Base-by-base conservation (phyloP, 2,797 vertebrate genomes). In the Oreonectes daqikongensis region DNA sequence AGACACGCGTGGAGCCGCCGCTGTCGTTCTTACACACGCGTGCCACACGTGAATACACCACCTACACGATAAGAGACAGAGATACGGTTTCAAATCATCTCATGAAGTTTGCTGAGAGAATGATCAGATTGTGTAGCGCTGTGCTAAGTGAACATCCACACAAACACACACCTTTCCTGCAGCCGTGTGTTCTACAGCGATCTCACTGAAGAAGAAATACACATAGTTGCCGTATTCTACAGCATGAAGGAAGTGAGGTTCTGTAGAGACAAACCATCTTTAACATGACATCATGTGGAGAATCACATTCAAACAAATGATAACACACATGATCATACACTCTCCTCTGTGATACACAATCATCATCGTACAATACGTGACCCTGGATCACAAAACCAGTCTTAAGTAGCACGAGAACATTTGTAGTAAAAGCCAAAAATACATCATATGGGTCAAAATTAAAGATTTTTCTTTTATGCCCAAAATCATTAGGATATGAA, bases 131-230 rank as follows among this genome's bases (percentile, higher is more conserved):
- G n/a, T n/a, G n/a, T n/a, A n/a, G n/a, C n/a, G n/a, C n/a, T n/a
- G n/a, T n/a, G n/a, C n/a, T n/a, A n/a, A n/a, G n/a, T n/a, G 35
- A 35, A 35, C 8, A 10, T 1, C 1, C 35, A 35, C 32, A 35
- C 32, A 35, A 4, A 35, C 32, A 35, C 32, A 35, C 73, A 95
- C 97, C 96, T 98, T 99, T 87, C 97, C 97, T 80, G 97, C 89
- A 26, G 94, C 91, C 12, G 95, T 97, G 88, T 97, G 95, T 82
- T 99, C 97, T 53, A 97, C 95, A 0, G 96, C 94, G 24, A 98
- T 97, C 90, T 99, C 97, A 83, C 95, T 93, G 77, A 98, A 94
- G 94, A 98, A 99, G 89, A 99, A 97, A 90, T 99, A 98, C 67
- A 98, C 95, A 3, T 94, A 97, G 90, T 94, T 97, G n/a, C 96